Evolutionary conservation across 1,140 invertebrate genomes (phyloP), one percentile per base, ranked within the genome.

Genomic region (Laupala kohalensis): DNA sequence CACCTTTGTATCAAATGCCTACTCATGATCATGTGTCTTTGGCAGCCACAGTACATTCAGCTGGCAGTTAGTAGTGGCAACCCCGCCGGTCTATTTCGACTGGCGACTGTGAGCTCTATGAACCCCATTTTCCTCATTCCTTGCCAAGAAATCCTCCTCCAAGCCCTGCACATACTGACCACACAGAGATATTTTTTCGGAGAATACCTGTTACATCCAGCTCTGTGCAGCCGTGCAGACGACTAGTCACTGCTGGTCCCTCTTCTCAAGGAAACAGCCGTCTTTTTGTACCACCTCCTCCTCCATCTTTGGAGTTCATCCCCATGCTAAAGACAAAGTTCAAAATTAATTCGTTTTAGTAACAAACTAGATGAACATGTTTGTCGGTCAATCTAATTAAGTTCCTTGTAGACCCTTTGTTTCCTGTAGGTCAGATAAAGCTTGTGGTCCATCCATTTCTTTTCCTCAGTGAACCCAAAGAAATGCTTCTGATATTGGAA

Each of bases 61-160:
- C 69, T 6, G 69, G 69, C 6, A 70, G 69, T 70, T 70, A 70
- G 37, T 70, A 70, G 69, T 28, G 69, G 69, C 69, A 30, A 13
- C 63, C 26, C 63, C 26, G 69, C 69, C 69, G 15, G 69, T 67
- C 66, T 25, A 15, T 27, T 26, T 15, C 25, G 19, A 6, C 25
- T n/a, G 27, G 25, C 25, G 66, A n/a, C 66, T 3, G 27, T 26
- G 66, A 6, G 2, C 27, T 25, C 25, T 19, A 25, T 19, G 25
- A n/a, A 27, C 66, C 15, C 25, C n/a, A 13, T 13, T n/a, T 5
- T n/a, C 25, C 4, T 67, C 66, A 25, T 19, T 27, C 27, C 66
- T 26, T n/a, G 25, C 25, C 25, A 24, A 26, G 27, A 26, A 25
- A 6, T 67, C 25, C 4, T 27, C 23, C 25, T 3, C 27, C 27